These are phyloP conservation scores for Apogon hyalosoma DNA, from an alignment of 2,797 vertebrate species.

Conservation along the genomic window DNA sequence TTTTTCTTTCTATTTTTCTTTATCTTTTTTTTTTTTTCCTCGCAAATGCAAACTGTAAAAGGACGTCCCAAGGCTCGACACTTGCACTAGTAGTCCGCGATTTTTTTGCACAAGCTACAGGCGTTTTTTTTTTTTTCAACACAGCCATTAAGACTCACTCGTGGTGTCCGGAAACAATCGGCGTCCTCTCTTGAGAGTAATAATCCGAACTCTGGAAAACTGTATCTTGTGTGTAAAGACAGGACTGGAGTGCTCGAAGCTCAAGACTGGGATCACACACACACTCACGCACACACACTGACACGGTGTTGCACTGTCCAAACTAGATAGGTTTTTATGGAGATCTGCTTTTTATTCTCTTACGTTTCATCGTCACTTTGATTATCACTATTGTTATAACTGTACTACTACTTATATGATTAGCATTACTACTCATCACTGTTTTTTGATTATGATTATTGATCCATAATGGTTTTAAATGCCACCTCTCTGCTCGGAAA, in stretches of 20 bases:
- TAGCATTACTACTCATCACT: conserved; percentile 87
- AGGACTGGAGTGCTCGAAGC: conserved; percentile 80
- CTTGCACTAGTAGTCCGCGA: conserved; percentile 83
- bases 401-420: conserved; percentile 87
- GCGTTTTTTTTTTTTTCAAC: conserved; percentile 55
- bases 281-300: conserved; percentile 60
- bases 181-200: conserved; percentile 67
- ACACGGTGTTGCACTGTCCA: conserved; percentile 85
- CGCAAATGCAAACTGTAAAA: conserved; percentile 84
- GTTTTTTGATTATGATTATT: conserved; percentile 84
- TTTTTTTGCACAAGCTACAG: conserved; percentile 86
- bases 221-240: conserved; percentile 83
- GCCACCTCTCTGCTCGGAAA: conserved; percentile 78
- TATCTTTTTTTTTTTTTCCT: conserved; percentile 33
- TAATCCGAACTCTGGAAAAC: conserved; percentile 70
- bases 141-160: conserved; percentile 75
- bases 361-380: conserved; percentile 87
- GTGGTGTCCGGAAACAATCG: conserved; percentile 55
- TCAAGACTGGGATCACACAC: conserved; percentile 80
- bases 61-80: conserved; percentile 81
- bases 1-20: conserved; percentile 20
- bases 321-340: conserved; percentile 84
- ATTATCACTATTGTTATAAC: conserved; percentile 89
- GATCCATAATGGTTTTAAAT: conserved; percentile 85
- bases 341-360: conserved; percentile 86